Base-by-base conservation (phyloP, 2,888 invertebrate genomes). In the Mythimna lalbum region DNA sequence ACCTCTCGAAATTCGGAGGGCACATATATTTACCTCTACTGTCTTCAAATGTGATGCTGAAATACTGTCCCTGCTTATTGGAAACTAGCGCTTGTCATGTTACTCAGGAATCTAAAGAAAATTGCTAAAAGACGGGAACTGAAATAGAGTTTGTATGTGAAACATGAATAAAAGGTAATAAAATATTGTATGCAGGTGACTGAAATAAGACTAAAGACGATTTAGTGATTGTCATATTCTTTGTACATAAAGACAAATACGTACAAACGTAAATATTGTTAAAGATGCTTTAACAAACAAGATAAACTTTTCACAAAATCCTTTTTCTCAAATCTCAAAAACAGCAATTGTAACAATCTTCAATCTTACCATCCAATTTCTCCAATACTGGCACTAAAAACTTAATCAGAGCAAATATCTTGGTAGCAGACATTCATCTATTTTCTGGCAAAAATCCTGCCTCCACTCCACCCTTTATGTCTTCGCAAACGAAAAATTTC, bases 21-120 rank as follows among this genome's bases (percentile, higher is more conserved):
- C 75, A 76, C 78, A 77, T 84, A 80, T 84, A 84, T 86, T 84
- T 80, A 73, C 68, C 78, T 79, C 75, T 31, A 62, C 65, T 71
- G 66, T 78, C 72, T 66, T 73, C 73, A 66, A 69, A 80, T 72
- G 69, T 69, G 76, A 86, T 79, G 78, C 72, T 81, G 71, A 85
- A 79, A 78, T 86, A 85, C 84, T 76, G 63, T 60, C 69, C 50
- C 63, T 73, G 69, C 76, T 84, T 85, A 85, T 85, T 85, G 86
- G 62, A 85, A 86, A 70, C 74, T 74, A 81, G 64, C 49, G 52
- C 69, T 76, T 73, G 73, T 84, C 77, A 71, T 65, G 76, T 62
- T 66, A 68, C 61, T 72, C 63, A 53, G 10, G 47, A 31, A 47
- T 9, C 3, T 71, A 23, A 56, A 56, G 52, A 66, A 65, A 69